Evolutionary conservation across 2,888 invertebrate species (phyloP), one percentile per base, ranked within the genome.

Genomic region (Tubiluchus corallicola): DNA sequence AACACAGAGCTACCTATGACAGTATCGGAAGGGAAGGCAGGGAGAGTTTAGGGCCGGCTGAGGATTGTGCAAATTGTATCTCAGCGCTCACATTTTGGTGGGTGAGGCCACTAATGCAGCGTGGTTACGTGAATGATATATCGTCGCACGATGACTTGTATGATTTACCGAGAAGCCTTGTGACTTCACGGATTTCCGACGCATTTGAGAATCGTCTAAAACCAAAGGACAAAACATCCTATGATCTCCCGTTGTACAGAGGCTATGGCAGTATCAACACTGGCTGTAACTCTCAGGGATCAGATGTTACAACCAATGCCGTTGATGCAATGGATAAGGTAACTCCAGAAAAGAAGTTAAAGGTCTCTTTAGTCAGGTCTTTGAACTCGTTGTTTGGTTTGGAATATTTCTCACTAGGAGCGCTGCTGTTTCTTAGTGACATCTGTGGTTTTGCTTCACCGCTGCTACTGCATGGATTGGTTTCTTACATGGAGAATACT

Each of bases 391-490:
- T 77, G 54, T 85, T 83, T 59, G 83, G 82, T 38, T 58, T 74
- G 44, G 77, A 82, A 58, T 88, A 85, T 67, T 85, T 85, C 59
- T 72, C 75, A 38, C 75, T 90, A 54, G 90, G 87, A 21, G 57
- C 84, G 45, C 63, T 88, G 9, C 82, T 84, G 63, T 71, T 96
- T 38, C 59, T 79, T 3, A 76, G 82, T 0, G 94, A 96, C 59
- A 72, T 74, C 55, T 70, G 80, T 2, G 79, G 79, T 1, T 96
- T 96, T 67, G 79, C 79, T 17, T 85, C 85, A 0, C 96, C 96
- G 0, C 64, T 96, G 47, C 67, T 96, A 21, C 69, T 96, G 1
- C 85, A 84, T 58, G 74, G 71, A 56, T 68, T 96, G 20, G 76
- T 96, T 2, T 68, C 70, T 18, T 85, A 77, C 59, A 76, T 85